Conservation (phyloP, 2,888 invertebrate species). For the Heliconius erato region DNA sequence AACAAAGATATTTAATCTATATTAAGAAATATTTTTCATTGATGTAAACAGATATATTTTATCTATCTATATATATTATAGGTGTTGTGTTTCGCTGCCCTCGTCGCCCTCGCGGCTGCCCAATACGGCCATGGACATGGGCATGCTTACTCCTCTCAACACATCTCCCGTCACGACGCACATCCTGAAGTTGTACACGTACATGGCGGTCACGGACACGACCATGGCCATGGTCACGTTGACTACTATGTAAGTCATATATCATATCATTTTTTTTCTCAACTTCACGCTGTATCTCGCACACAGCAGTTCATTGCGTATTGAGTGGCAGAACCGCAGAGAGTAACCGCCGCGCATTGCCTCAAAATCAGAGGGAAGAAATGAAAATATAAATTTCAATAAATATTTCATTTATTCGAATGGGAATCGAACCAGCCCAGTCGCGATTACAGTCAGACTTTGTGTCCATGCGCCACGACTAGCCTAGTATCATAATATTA, state of each 20-base stretch:
- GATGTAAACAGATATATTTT: not conserved
- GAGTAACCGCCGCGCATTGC: too few species aligned
- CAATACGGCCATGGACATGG: slow-evolving; percentile 56
- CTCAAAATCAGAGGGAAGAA: too few species aligned
- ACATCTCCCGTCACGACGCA: slow-evolving; percentile 57
- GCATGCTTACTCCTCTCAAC: slow-evolving; percentile 57
- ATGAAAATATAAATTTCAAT: too few species aligned
- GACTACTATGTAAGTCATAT: not conserved
- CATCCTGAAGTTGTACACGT: slow-evolving; percentile 49
- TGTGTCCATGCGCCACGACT: too few species aligned
- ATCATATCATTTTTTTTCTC: too few species aligned
- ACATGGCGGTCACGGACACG: slow-evolving; percentile 47
- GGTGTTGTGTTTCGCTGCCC: slow-evolving; percentile 1
- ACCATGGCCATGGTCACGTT: slow-evolving; percentile 49
- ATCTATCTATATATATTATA: not conserved
- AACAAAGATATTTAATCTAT: not conserved
- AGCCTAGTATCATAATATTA: too few species aligned
- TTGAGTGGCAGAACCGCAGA: too few species aligned
- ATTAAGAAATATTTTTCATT: not conserved
- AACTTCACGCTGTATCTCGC: too few species aligned
- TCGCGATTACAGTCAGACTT: too few species aligned
- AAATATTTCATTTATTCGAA: too few species aligned
- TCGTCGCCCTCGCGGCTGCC: slow-evolving; percentile 51
- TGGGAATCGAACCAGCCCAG: too few species aligned
- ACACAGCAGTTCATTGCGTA: too few species aligned